phyloP scores from a whole-genome alignment of 2,113 vertebrate species.

The Tinamus guttatus region DNA sequence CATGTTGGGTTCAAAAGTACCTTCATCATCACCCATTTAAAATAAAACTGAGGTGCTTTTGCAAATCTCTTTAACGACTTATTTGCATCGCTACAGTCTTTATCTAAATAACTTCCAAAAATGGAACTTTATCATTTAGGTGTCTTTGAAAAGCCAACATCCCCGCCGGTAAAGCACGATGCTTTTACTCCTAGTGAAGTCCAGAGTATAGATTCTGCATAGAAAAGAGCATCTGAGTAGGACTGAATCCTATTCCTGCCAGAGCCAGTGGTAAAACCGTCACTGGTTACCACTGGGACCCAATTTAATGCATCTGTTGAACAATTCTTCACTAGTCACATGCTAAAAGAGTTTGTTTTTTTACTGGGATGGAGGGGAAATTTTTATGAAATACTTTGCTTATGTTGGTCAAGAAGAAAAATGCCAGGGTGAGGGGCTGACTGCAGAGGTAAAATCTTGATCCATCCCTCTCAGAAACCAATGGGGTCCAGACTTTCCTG shows the following conservation, averaged over 20 bases:
- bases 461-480: fast-evolving
- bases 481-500: neutral
- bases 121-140: neutral
- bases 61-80: neutral
- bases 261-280: neutral
- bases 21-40: neutral
- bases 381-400: neutral
- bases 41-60: neutral
- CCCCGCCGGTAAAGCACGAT: neutral
- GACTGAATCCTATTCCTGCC: neutral
- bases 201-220: neutral
- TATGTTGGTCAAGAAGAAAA: neutral
- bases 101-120: neutral
- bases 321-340: neutral
- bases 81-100: neutral
- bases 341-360: conserved; percentile 9
- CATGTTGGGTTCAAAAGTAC: conserved; percentile 13
- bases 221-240: neutral
- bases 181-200: neutral
- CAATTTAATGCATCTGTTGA: neutral
- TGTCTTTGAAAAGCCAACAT: neutral
- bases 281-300: no score
- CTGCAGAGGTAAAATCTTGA: neutral
- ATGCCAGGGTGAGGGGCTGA: neutral
- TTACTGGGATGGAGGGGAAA: neutral